These are phyloP conservation scores for Melanotus villosus DNA, from an alignment of 2,888 invertebrate species.

Conservation along the genomic window DNA sequence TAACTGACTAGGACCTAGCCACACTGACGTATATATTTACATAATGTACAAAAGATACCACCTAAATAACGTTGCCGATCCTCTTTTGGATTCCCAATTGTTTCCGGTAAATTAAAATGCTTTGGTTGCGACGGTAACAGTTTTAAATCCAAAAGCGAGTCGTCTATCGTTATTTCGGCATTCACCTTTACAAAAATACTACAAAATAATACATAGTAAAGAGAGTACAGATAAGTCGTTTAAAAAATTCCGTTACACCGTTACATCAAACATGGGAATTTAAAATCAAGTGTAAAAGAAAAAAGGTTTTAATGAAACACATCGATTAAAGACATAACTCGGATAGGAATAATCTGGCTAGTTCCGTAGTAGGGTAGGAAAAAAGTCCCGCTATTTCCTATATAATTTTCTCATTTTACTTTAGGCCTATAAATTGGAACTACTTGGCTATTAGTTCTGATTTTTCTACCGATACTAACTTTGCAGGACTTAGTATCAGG, in stretches of 20 bases:
- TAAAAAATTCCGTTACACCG: conserved; percentile 25
- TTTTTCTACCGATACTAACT: conserved; percentile 43
- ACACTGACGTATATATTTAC: conserved; percentile 54
- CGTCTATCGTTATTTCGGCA: conserved; percentile 7
- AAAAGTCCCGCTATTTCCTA: conserved; percentile 35
- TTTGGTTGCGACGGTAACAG: not conserved
- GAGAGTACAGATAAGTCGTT: conserved; percentile 22
- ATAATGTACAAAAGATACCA: conserved; percentile 44
- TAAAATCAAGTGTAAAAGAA: not conserved
- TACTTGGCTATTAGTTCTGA: conserved; percentile 42
- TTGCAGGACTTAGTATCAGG: conserved; percentile 43
- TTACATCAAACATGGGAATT: conserved; percentile 35
- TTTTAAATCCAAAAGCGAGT: conserved; percentile 7
- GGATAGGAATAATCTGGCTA: conserved; percentile 35
- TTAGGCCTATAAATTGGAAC: conserved; percentile 47
- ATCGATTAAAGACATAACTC: conserved; percentile 12
- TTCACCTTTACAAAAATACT: conserved; percentile 24
- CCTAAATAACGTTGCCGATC: conserved; percentile 14
- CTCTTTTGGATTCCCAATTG: conserved; percentile 9
- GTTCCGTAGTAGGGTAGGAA: conserved; percentile 42
- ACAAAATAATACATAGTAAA: conserved; percentile 37
- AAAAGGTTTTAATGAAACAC: conserved; percentile 12
- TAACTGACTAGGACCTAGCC: conserved; percentile 51
- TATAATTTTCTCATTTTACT: conserved; percentile 33
- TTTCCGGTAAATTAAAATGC: conserved; percentile 23